Base-by-base conservation (phyloP, 2,888 invertebrate genomes). In the Temnothorax unifasciatus region DNA sequence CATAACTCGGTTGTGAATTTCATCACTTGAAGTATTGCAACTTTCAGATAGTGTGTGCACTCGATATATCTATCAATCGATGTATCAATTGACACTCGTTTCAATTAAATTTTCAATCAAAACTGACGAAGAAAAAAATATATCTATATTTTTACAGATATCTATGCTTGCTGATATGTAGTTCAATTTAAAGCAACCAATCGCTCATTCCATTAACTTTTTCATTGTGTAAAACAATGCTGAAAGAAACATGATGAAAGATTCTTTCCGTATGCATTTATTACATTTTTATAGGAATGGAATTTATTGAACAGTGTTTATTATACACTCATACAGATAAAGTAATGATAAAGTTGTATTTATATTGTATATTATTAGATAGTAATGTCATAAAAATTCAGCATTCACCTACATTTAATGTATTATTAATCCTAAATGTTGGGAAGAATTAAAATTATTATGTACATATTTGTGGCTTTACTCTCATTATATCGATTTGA, bases 71-170 rank as follows among this genome's bases (percentile, higher is more conserved):
- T 68, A 41, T 29, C 29, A 29, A 29, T 29, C 29, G 29, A 29
- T 38, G 2, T 41, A 68, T 54, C 68, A 64, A 76, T 76, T 77
- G 54, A 66, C 68, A 77, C 68, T 68, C n/a, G 79, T 59, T 81
- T 57, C 59, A 71, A 71, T 71, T 71, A 73, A 59, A 81, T 81
- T 81, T 81, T 50, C 47, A 81, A 71, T 81, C 41, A 50, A 59
- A 61, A 34, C 34, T 69, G 66, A n/a, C 57, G 59, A 61, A 50
- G 54, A 59, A 59, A 73, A 69, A 69, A 73, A 59, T 71, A 34
- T 5, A 59, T 34, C 3, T 59, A 57, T 47, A 25, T 66, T 66
- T 76, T 38, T 75, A 29, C 25, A 52, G 25, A n/a, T 66, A 64
- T 2, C 21, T 44, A 41, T 52, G n/a, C n/a, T 3, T 63, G 21